Percentiles rank a stretch among this genome's conserved stretches.
Conservation (phyloP, 2,888 invertebrate species). For the Stegophylla sp. region DNA sequence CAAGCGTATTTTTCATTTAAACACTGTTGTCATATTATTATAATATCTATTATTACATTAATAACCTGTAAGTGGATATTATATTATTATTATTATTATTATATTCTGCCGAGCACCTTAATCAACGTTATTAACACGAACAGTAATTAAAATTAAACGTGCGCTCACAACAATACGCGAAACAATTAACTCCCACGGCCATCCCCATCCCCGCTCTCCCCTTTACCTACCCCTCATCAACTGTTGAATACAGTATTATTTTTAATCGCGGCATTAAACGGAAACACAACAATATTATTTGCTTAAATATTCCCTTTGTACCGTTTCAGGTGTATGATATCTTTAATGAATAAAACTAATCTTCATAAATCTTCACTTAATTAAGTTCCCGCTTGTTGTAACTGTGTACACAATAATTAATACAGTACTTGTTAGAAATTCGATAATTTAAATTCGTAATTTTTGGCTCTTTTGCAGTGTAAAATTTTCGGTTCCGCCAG, state of each 20-base stretch:
- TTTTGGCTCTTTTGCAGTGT: background rate
- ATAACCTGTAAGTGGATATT: too few relatives aligned
- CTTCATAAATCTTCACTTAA: slow-evolving; percentile 11
- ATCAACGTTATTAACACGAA: background rate
- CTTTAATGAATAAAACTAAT: slow-evolving; percentile 1
- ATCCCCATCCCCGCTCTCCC: background rate
- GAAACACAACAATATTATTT: slow-evolving; percentile 20
- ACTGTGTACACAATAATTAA: too few relatives aligned
- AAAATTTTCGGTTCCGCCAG: background rate
- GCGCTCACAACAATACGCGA: slow-evolving; percentile 13
- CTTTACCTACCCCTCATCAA: background rate
- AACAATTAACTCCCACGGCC: slow-evolving; percentile 11
- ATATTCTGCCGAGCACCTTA: too few relatives aligned
- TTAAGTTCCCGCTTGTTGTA: slow-evolving; percentile 8
- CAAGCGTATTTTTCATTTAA: too few relatives aligned
- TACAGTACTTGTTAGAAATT: background rate
- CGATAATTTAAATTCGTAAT: background rate
- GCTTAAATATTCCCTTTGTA: background rate
- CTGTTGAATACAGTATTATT: slow-evolving; percentile 2
- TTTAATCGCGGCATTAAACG: slow-evolving; percentile 11
- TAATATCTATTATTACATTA: too few relatives aligned
- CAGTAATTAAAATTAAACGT: slow-evolving; percentile 2
- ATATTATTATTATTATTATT: too few relatives aligned
- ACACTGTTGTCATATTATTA: too few relatives aligned
- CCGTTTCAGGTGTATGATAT: background rate